These are phyloP conservation scores for Wasmannia auropunctata DNA, from an alignment of 1,140 invertebrate genomes.

Conservation along the genomic window DNA sequence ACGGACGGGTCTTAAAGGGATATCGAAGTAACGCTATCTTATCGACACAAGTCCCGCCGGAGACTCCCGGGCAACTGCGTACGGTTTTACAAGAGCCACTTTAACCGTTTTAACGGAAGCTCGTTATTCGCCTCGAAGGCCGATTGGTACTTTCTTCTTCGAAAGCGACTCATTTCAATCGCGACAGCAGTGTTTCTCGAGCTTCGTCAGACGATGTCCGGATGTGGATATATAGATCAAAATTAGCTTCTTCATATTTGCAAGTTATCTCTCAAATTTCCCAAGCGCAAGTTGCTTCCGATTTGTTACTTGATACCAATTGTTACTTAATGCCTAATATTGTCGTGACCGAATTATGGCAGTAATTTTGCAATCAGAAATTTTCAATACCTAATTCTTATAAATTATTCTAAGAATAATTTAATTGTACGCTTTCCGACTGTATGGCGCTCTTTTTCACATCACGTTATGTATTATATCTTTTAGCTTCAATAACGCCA, in stretches of 20 bases:
- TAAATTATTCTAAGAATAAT: not conserved
- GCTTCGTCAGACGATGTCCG: not conserved
- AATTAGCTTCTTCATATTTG: not conserved
- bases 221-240: not conserved
- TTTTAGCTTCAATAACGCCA: not conserved
- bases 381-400: not conserved
- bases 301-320: not conserved
- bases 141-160: constrained; percentile 10
- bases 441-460: not conserved
- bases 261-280: not conserved
- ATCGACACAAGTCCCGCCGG: constrained; percentile 54
- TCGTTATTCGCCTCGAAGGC: constrained; percentile 14
- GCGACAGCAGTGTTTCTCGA: not conserved
- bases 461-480: not conserved
- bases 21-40: constrained; percentile 52
- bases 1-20: constrained; percentile 45
- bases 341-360: too few relatives aligned
- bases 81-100: constrained; percentile 43
- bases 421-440: not conserved
- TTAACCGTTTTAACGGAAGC: constrained; percentile 38
- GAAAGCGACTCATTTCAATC: not conserved
- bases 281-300: not conserved
- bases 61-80: constrained; percentile 39
- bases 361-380: not conserved
- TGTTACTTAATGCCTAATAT: too few relatives aligned